Evolutionary conservation across 64 coral and sea anemone genomes (phyloP), one percentile per base, ranked within the genome.

Genomic region (Platygyra sinensis): DNA sequence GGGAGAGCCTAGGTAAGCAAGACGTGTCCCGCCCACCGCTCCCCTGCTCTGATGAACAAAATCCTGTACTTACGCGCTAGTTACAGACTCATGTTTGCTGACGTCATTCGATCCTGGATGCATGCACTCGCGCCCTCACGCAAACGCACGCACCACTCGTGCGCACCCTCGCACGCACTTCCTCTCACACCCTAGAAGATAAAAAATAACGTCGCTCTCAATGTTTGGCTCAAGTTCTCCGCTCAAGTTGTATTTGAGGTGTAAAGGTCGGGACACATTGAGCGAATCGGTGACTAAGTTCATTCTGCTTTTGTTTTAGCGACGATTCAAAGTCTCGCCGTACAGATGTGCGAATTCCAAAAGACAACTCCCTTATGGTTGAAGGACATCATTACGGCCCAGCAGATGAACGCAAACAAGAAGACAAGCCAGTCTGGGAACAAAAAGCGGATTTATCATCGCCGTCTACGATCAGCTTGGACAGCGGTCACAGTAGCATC

Each of bases 301-400:
- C 18, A 36, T 20, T 60, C 24, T 82, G 8, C 2, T 55, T 24
- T 52, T 79, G 18, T 12, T 42, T 18, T 27, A 92, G 90, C 62
- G 90, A 92, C 29, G 90, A 87, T 52, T 19, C 39, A 6, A 85
- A 85, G 46, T 71, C 64, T 57, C 90, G 83, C 17, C 61, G 52
- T 39, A 79, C n/a, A 11, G 91, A 93, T 65, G 87, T 96, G 8
- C 83, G 95, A 17, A 96, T 96, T 33, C 87, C 95, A 17, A 88
- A 91, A 72, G 95, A 96, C 31, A 65, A 92, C 10, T 83, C 87
- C 4, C 67, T 96, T 22, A 93, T 96, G 83, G 90, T 96, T 39
- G 83, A 93, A 22, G 95, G 95, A 4, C 89, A 77, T 11, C 95
- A 93, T 46, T 86, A 93, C 49, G 91, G 95, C 46, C 4, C 81